Conservation (phyloP, 2,113 vertebrate species). For the Catharus minimus region DNA sequence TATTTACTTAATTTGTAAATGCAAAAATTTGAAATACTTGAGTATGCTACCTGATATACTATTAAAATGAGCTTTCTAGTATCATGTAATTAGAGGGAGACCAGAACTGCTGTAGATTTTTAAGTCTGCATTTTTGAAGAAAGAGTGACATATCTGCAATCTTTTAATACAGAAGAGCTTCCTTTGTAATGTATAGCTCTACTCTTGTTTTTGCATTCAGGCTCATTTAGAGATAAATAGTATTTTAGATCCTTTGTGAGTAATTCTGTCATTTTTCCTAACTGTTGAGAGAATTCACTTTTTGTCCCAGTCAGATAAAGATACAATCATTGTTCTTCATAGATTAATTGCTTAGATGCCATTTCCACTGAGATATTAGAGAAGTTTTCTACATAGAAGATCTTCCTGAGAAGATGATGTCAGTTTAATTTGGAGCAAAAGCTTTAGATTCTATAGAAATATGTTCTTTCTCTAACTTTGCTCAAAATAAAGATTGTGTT, state of each 20-base stretch:
- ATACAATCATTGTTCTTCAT: slow-evolving; percentile 18
- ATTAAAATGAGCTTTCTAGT: not conserved
- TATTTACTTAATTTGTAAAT: not conserved
- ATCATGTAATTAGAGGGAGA: not conserved
- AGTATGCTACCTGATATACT: not conserved
- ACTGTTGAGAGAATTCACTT: not conserved
- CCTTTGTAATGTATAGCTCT: slow-evolving; percentile 10
- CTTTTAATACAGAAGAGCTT: not conserved
- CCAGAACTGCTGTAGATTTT: not conserved
- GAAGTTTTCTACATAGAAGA: not conserved
- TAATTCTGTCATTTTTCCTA: not conserved
- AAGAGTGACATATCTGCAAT: not conserved
- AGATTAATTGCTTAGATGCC: slow-evolving; percentile 31
- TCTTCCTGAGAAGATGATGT: not conserved
- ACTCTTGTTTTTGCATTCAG: slow-evolving; percentile 11
- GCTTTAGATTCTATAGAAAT: not conserved
- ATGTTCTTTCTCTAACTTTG: not conserved
- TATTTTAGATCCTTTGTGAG: slow-evolving; percentile 28
- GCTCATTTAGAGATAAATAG: slow-evolving; percentile 12
- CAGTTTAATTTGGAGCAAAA: not conserved
- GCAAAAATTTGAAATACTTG: not conserved
- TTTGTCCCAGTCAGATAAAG: slow-evolving; percentile 27
- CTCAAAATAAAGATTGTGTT: not conserved
- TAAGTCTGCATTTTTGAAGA: not conserved
- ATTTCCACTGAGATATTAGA: not conserved